Evolutionary conservation across 2,113 vertebrate species (phyloP), one percentile per base, ranked within the genome.

Genomic region (Nannobrachium achirus): DNA sequence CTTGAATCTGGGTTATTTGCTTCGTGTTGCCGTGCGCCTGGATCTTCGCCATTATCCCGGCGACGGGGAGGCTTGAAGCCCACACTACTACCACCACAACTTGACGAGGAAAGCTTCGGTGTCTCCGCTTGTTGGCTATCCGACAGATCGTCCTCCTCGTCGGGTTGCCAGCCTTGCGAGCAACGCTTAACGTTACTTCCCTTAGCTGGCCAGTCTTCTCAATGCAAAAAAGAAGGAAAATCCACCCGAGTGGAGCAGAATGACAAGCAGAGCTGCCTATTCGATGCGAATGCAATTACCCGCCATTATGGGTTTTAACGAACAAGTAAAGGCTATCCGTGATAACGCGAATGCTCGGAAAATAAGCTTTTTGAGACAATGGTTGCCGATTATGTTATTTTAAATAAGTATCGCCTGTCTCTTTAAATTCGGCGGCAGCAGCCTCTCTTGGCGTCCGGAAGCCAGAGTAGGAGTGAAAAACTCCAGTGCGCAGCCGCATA

Each of bases 341-440:
- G 51, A 10, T 56, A 39, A 60, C 52, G 15, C 11, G 44, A 80
- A 79, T 57, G 74, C 55, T 62, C 68, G 65, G 71, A 16, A 84
- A 87, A 88, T 63, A 75, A 83, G 72, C 81, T 44, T 51, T 58
- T 16, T 20, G 60, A 81, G 80, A 91, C 87, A 91, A 91, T 89
- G 86, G 91, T 91, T 79, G 73, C 80, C 79, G 86, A 89, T 86
- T 86, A 80, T 83, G 85, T 81, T 89, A 68, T 86, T 87, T 92
- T 73, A 90, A 91, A 89, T 82, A 91, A 90, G 82, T 86, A 86
- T 82, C 10, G 73, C 57, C 91, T 93, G 92, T 94, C 92, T 92
- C 92, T 94, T 94, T 94, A 93, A 93, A 93, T 93, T 92, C 91
- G 91, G 91, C 92, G 92, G 92, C 92, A 91, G 93, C 89, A 82